Evolutionary conservation across 1,140 invertebrate species (phyloP).

Genomic region (Mycetomoellerius zeteki): DNA sequence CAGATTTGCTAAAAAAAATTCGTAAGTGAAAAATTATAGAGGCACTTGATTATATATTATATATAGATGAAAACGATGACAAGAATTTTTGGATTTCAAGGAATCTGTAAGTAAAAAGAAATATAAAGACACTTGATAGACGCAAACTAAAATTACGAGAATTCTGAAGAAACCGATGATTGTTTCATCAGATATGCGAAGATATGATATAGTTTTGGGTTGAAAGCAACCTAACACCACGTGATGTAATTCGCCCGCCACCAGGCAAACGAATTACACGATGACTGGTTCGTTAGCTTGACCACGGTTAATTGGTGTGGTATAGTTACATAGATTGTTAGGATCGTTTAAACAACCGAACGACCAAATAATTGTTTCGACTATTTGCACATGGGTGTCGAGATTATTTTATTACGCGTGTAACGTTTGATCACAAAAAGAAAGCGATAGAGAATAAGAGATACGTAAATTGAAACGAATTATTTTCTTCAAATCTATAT

Average conservation of each 20-base stretch:
- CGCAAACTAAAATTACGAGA: background rate
- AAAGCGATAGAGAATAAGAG: background rate
- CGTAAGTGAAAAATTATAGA: background rate
- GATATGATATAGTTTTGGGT: background rate
- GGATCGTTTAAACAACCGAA: constrained; percentile 30
- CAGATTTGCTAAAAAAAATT: background rate
- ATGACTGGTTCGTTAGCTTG: constrained; percentile 37
- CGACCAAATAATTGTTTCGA: constrained; percentile 36
- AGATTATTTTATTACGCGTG: constrained; percentile 6
- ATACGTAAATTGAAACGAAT: background rate
- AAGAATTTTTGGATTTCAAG: background rate
- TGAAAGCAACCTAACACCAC: constrained; percentile 5
- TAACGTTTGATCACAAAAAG: background rate
- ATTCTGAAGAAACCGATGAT: background rate
- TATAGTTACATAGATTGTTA: constrained; percentile 42
- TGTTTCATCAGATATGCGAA: background rate
- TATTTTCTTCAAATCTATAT: background rate
- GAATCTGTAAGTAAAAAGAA: background rate
- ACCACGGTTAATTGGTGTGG: constrained; percentile 32
- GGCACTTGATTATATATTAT: too few relatives aligned
- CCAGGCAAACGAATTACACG: constrained; percentile 30
- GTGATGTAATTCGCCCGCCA: background rate
- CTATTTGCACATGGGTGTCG: constrained; percentile 21
- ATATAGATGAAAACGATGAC: background rate
- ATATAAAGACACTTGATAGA: background rate